Conservation (phyloP, 92 coral and sea anemone genomes). For the Phenganax marumi region DNA sequence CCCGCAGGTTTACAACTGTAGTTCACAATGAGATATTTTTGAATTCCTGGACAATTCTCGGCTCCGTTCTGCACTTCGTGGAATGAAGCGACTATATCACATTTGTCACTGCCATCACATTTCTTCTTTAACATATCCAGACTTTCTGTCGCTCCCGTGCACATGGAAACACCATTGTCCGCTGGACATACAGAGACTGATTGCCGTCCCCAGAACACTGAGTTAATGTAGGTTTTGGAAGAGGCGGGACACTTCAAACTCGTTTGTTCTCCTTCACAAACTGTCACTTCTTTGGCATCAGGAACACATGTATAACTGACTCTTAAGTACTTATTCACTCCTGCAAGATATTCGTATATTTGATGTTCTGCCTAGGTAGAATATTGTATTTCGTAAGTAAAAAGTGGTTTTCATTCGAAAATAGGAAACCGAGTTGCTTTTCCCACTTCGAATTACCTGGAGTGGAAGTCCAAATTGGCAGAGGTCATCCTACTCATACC, state of each 20-base stretch:
- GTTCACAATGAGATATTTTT: slow-evolving; percentile 87
- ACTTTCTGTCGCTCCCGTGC: slow-evolving; percentile 99
- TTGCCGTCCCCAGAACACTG: slow-evolving; percentile 99
- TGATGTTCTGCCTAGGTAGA: no score
- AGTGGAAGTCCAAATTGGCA: no score
- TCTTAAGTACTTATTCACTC: slow-evolving; percentile 85
- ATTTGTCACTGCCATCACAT: slow-evolving; percentile 80
- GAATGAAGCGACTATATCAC: slow-evolving; percentile 76
- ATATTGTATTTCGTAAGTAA: no score
- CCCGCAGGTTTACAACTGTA: slow-evolving; percentile 94
- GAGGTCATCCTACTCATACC: no score
- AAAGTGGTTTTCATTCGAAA: no score
- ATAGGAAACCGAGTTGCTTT: no score
- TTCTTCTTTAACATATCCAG: slow-evolving; percentile 86
- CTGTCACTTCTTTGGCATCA: slow-evolving; percentile 68
- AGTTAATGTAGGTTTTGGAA: slow-evolving; percentile 75
- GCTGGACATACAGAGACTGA: slow-evolving; percentile 83
- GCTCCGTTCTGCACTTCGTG: slow-evolving; percentile 96
- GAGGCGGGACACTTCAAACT: slow-evolving; percentile 82
- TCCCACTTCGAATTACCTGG: no score
- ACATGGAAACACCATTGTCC: slow-evolving; percentile 92
- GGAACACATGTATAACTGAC: slow-evolving; percentile 96
- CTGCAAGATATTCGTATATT: slow-evolving; percentile 16
- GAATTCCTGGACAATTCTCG: slow-evolving; percentile 93
- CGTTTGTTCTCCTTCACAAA: slow-evolving; percentile 83